Percentiles rank a stretch among this genome's conserved stretches.
These are phyloP conservation scores for Seison nebaliae DNA, from an alignment of 1,140 invertebrate genomes.

Conservation along the genomic window DNA sequence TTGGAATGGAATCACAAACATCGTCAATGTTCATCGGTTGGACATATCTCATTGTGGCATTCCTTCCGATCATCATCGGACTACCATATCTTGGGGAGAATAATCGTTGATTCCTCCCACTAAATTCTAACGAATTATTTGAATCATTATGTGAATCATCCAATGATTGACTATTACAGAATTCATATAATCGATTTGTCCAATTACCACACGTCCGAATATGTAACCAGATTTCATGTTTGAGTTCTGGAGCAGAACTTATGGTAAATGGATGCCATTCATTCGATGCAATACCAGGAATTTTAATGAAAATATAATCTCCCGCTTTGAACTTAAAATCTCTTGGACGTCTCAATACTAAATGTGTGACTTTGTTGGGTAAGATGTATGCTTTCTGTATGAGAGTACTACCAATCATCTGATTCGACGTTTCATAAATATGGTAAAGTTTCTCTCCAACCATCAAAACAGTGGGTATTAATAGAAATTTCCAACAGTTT, in stretches of 20 bases:
- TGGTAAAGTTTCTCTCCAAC: constrained; percentile 41
- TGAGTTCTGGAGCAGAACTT: constrained; percentile 70
- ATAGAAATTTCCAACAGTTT: constrained; percentile 82
- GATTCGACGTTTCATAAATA: constrained; percentile 26
- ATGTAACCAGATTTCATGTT: constrained; percentile 69
- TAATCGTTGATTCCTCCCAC: no score
- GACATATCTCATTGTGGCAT: no score
- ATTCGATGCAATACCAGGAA: constrained; percentile 61
- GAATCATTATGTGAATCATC: no score
- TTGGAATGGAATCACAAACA: no score
- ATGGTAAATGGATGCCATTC: constrained; percentile 95
- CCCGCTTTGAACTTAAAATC: constrained; percentile 66
- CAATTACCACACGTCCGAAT: constrained; percentile 72
- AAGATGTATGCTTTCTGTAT: constrained; percentile 55
- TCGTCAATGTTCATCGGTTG: no score
- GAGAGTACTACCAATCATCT: constrained; percentile 30
- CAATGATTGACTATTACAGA: no score
- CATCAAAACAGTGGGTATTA: constrained; percentile 50
- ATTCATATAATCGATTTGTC: constrained; percentile 62
- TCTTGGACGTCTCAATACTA: constrained; percentile 48
- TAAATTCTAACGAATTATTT: no score
- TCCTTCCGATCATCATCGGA: no score
- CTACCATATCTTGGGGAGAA: no score
- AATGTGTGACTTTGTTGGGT: constrained; percentile 41
- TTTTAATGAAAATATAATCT: constrained; percentile 74